Base-by-base conservation (phyloP, 1,140 invertebrate genomes). In the Hylaeus anthracinus region DNA sequence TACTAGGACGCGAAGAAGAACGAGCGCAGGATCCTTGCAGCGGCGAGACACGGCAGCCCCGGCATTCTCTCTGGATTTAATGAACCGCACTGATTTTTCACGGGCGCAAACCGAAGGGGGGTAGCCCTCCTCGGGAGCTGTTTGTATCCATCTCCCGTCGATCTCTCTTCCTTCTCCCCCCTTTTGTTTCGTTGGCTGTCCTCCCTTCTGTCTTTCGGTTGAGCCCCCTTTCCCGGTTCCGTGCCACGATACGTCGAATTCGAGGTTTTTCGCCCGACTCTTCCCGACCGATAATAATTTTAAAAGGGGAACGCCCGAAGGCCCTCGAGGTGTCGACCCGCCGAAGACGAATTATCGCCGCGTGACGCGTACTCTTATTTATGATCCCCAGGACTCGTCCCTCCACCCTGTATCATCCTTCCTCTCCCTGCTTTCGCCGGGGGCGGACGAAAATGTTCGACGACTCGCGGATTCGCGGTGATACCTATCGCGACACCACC, bases 41-140 rank as follows among this genome's bases (percentile, higher is more conserved):
- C 60, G 37, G n/a, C 64, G 64, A 76, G 70, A 74, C 66, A 48
- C 43, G 37, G 61, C 39, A 75, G 60, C 70, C 82, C 73, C 73
- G 71, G 72, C 77, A 87, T 92, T 92, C 88, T 90, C 87, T 89
- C 70, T 26, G 78, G 87, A 92, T 90, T 92, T 91, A 92, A 93
- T 91, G 90, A 92, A 92, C 87, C 90, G 89, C 90, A 85, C 86
- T 90, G 91, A 91, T 92, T 91, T 91, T 92, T 92, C 88, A 91
- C 86, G 82, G 87, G 78, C 79, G 82, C 79, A 81, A 87, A 88
- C 84, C 8, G n/a, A 15, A 51, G 51, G 45, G n/a, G 65, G 63
- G 67, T 66, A 77, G 55, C 66, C 1, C 56, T 61, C 75, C 37
- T 67, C 65, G 71, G 72, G 81, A 73, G 61, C 78, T 89, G 86